Evolutionary conservation across 2,113 vertebrate genomes (phyloP), one percentile per base, ranked within the genome.

Genomic region (Varanus salvator): DNA sequence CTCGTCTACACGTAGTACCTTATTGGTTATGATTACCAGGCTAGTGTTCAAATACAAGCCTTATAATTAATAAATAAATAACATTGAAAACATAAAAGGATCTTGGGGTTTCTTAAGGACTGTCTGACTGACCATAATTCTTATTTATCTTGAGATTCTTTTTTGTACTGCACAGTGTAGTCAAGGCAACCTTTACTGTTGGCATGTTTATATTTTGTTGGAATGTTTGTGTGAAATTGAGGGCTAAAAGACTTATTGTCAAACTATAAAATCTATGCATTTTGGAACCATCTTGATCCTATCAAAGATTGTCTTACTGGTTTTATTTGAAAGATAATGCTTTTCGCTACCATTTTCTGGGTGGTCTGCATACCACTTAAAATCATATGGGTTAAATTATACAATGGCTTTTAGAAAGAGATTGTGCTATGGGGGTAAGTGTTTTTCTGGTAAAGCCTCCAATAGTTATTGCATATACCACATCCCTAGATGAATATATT

Each of bases 331-430:
- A 7, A 1, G 85, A 72, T 86, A 85, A 50, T 1, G 0, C 88
- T 92, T 75, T 90, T 66, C 80, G 85, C 2, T 11, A 85, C 83
- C 2, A 0, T 88, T 90, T 93, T 68, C 90, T 96, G 96, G 96
- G 95, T 96, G 96, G 95, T 96, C 95, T 86, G 84, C 57, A 44
- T 72, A 6, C 87, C 3, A 21, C 84, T 31, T n/a, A 92, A 90
- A 92, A 92, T 95, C 95, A 93, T 95, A 94, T 93, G 93, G 94
- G 92, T 92, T 91, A 69, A 88, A 91, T 96, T 95, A 96, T 86
- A 90, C 0, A 0, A 95, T 94, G 93, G 91, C 85, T 96, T 94
- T 91, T 71, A 90, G 94, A 94, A 95, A 90, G 85, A 87, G 90
- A 17, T 92, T 93, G 87, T 84, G 76, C 34, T 92, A 85, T 91